phyloP scores from a whole-genome alignment of 2,888 invertebrate genomes.

The Stomorhina lunata region DNA sequence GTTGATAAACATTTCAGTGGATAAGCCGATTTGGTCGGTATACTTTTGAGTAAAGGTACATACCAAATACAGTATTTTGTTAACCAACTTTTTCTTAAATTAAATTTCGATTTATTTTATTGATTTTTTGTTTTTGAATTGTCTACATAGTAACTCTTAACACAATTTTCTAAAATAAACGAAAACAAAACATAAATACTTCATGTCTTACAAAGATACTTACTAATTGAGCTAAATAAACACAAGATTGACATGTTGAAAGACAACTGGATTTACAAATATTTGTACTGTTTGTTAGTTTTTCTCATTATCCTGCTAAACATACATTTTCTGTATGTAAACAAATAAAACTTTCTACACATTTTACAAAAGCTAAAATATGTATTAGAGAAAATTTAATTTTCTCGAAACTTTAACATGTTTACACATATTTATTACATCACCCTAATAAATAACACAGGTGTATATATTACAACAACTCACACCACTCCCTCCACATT shows the following conservation, averaged over 20 bases:
- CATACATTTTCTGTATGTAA: not conserved
- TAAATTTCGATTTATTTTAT: too few species aligned
- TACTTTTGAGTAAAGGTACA: too few species aligned
- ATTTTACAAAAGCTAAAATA: not conserved
- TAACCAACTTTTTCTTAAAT: too few species aligned
- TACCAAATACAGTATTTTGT: too few species aligned
- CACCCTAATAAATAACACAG: constrained; percentile 45
- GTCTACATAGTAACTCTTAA: not conserved
- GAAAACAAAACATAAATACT: not conserved
- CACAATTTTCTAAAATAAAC: not conserved
- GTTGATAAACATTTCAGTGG: too few species aligned
- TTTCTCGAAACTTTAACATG: constrained; percentile 40
- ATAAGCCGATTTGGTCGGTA: too few species aligned
- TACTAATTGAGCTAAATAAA: constrained; percentile 3
- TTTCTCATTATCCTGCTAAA: not conserved
- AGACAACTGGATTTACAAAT: constrained; percentile 9
- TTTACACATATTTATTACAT: constrained; percentile 54
- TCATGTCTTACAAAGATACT: not conserved
- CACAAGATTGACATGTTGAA: constrained; percentile 2
- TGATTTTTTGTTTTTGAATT: too few species aligned
- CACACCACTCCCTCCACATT: not conserved
- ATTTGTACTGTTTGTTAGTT: not conserved
- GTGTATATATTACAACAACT: not conserved
- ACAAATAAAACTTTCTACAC: too few species aligned
- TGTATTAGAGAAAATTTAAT: constrained; percentile 26